Evolutionary conservation across 1,140 invertebrate genomes (phyloP).

Genomic region (Eumaeus atala): DNA sequence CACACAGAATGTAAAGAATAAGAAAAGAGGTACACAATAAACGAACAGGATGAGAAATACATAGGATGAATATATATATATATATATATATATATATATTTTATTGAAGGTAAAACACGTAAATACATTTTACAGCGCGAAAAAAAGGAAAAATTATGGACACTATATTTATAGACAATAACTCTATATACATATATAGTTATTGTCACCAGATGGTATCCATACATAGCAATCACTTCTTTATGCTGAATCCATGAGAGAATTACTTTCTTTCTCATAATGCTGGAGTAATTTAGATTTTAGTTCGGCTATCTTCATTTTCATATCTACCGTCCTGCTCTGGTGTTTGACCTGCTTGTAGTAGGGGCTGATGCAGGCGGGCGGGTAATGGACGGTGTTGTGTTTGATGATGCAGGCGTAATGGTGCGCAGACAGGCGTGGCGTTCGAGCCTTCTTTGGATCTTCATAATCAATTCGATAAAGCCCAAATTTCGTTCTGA

Average conservation of each 20-base stretch:
- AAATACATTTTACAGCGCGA: too few species aligned
- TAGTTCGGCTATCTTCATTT: background rate
- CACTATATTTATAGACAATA: too few species aligned
- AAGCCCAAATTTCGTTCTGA: constrained; percentile 25
- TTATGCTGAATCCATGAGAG: background rate
- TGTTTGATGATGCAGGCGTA: constrained; percentile 7
- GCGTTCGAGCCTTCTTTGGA: background rate
- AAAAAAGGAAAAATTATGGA: too few species aligned
- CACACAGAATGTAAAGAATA: too few species aligned
- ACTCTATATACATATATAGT: too few species aligned
- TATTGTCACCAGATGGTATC: too few species aligned
- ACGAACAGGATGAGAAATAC: too few species aligned
- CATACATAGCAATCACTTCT: too few species aligned
- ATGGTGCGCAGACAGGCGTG: background rate
- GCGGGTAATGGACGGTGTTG: background rate
- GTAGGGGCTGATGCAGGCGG: background rate
- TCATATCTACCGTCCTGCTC: background rate
- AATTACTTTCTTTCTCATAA: background rate
- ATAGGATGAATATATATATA: too few species aligned
- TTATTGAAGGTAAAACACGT: too few species aligned
- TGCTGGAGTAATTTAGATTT: background rate
- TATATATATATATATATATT: too few species aligned
- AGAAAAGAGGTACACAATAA: too few species aligned
- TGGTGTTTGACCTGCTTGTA: background rate
- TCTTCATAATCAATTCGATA: constrained; percentile 21